These are phyloP conservation scores for Hyppa rectilinea DNA, from an alignment of 2,888 invertebrate species.

Conservation along the genomic window DNA sequence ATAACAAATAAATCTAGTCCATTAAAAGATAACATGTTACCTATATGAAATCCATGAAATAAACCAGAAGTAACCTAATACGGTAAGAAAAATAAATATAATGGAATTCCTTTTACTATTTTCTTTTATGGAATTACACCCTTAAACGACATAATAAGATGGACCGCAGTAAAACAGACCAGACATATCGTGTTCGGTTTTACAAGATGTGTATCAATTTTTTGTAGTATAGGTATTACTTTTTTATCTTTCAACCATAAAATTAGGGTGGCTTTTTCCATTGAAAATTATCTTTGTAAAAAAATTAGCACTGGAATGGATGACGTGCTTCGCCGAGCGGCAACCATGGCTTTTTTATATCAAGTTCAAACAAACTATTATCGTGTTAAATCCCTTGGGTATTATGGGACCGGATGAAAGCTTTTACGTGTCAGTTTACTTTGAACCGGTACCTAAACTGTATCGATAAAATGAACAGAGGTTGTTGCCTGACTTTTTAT, in stretches of 20 bases:
- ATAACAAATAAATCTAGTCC: neutral
- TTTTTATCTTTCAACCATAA: slow-evolving; percentile 45
- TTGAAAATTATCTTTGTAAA: slow-evolving; percentile 39
- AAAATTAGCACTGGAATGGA: slow-evolving; percentile 20
- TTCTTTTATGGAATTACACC: slow-evolving; percentile 29
- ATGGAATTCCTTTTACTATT: slow-evolving; percentile 26
- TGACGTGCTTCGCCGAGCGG: slow-evolving; percentile 28
- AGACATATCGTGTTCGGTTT: slow-evolving; percentile 45
- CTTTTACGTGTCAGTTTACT: slow-evolving; percentile 33
- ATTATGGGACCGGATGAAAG: slow-evolving; percentile 35
- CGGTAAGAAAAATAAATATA: slow-evolving; percentile 28
- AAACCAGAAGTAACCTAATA: slow-evolving; percentile 27
- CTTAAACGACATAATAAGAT: slow-evolving; percentile 21
- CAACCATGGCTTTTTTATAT: slow-evolving; percentile 25
- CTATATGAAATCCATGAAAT: slow-evolving; percentile 9
- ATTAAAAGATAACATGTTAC: neutral
- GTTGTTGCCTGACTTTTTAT: neutral
- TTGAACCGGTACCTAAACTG: slow-evolving; percentile 27
- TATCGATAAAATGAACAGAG: slow-evolving; percentile 11
- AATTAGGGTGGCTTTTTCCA: slow-evolving; percentile 33
- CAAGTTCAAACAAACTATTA: slow-evolving; percentile 34
- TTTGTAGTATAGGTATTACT: slow-evolving; percentile 24
- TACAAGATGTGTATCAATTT: slow-evolving; percentile 19
- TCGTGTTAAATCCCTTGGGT: slow-evolving; percentile 14
- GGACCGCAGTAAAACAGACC: slow-evolving; percentile 42